Evolutionary conservation across 1,140 invertebrate genomes (phyloP), one percentile per base, ranked within the genome.

Genomic region (Aplysia californica): DNA sequence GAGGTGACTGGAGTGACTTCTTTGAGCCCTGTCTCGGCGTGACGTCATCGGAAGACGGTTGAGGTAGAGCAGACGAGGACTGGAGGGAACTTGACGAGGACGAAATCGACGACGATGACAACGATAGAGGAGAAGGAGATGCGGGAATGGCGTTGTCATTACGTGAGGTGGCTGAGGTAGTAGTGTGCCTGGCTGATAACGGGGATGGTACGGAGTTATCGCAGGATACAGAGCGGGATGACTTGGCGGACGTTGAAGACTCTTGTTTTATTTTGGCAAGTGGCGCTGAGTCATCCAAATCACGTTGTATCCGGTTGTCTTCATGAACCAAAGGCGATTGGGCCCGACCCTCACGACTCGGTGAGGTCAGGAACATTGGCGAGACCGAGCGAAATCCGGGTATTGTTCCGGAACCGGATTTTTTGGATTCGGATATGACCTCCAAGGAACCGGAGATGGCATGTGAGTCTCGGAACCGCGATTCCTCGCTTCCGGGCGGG

Each of bases 361-460:
- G 35, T n/a, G 55, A 36, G 20, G 10, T 73, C 18, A 64, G 29
- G 21, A 69, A 38, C n/a, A 33, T 15, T 0, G 74, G 74, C 10
- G 65, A 76, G 3, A 69, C 65, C n/a, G 38, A 20, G n/a, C 50
- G 33, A 21, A 58, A 76, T 2, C 67, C 56, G 0, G 35, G 38
- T 31, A 69, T 61, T 2, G 31, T 21, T 36, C 18, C 38, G 23
- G 41, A 41, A 41, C 1, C 33, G 20, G n/a, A n/a, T n/a, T n/a
- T n/a, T n/a, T n/a, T n/a, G 18, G 50, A 36, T 18, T 75, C 64
- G 31, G 31, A 41, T n/a, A 58, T 21, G 0, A 36, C 23, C 35
- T 56, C 65, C 5, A 20, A 31, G 29, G 41, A 75, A 26, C 2
- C 21, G 2, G 61, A 26, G 38, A 29, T 68, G 29, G 33, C n/a